phyloP scores from a whole-genome alignment of 2,113 vertebrate genomes.

The Elephantulus edwardii region DNA sequence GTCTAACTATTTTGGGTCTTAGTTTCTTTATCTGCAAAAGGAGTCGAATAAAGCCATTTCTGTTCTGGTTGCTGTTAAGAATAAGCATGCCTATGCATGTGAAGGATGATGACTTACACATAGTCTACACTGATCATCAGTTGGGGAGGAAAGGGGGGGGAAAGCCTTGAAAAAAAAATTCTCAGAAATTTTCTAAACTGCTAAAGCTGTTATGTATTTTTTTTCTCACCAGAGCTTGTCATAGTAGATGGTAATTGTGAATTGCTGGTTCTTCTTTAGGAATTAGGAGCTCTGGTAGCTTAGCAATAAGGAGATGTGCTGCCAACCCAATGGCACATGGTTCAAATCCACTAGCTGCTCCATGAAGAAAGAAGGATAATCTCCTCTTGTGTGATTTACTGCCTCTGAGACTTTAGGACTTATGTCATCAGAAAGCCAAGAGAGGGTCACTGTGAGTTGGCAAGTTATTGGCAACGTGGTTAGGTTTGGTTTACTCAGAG shows the following conservation, averaged over 20 bases:
- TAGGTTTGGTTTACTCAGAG: too few species aligned
- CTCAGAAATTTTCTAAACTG: neutral
- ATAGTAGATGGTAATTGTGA: neutral
- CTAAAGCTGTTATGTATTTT: neutral
- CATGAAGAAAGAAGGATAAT: too few species aligned
- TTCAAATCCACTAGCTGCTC: too few species aligned
- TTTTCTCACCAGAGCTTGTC: neutral
- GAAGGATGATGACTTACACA: neutral
- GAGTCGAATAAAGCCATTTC: neutral
- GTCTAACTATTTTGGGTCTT: neutral
- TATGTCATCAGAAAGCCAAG: too few species aligned
- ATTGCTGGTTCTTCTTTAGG: conserved; percentile 11
- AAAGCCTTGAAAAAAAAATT: neutral
- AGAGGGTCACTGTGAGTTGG: too few species aligned
- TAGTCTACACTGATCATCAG: neutral
- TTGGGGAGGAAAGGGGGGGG: too few species aligned
- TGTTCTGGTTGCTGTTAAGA: neutral
- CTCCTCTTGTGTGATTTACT: too few species aligned
- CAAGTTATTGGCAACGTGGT: too few species aligned
- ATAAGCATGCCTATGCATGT: neutral
- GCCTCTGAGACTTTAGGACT: too few species aligned
- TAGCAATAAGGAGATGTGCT: too few species aligned
- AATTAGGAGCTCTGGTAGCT: neutral
- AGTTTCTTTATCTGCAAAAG: neutral
- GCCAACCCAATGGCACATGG: too few species aligned